phyloP scores from a whole-genome alignment of 2,888 invertebrate genomes.

The Megalurothrips usitatus region DNA sequence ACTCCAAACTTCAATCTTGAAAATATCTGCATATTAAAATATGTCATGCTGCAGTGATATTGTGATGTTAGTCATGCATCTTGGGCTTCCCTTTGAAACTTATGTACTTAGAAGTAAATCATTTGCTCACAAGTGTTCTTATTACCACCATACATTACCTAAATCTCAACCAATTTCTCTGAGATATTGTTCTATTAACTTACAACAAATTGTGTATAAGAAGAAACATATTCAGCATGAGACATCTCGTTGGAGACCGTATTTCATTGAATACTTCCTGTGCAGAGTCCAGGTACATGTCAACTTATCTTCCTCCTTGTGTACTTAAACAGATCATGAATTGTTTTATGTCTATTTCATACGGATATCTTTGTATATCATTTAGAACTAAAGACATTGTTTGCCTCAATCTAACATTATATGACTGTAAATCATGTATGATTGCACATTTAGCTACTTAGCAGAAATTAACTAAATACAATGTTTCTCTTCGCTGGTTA shows the following conservation, averaged over 20 bases:
- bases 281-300: neutral
- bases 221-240: too few species aligned
- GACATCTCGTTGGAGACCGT: neutral
- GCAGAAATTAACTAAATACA: neutral
- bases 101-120: constrained; percentile 18
- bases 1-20: neutral
- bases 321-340: neutral
- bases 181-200: neutral
- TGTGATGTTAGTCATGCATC: neutral
- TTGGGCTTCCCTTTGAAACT: constrained; percentile 11
- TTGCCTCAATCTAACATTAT: neutral
- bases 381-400: neutral
- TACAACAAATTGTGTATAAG: neutral
- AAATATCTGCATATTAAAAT: neutral
- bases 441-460: neutral
- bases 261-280: neutral
- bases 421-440: neutral
- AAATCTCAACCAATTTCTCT: neutral
- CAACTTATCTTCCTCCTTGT: neutral
- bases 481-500: too few species aligned
- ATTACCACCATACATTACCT: neutral
- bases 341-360: neutral
- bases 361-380: neutral
- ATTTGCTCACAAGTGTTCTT: neutral
- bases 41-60: constrained; percentile 4